Base-by-base conservation (phyloP, 2,113 vertebrate species). In the Ivindomyrus marchei region DNA sequence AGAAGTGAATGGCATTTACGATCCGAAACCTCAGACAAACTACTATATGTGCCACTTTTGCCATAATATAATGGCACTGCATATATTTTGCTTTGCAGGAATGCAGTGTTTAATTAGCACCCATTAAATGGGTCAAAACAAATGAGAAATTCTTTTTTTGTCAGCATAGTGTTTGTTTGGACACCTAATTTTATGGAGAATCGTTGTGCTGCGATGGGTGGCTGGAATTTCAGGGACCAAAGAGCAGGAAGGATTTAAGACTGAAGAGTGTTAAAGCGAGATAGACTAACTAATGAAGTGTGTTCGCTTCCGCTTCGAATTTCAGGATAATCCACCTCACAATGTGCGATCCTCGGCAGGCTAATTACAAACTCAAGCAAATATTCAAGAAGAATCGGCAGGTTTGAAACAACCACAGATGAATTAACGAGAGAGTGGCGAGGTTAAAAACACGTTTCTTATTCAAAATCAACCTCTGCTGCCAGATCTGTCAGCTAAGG, bases 41-140 rank as follows among this genome's bases (percentile, higher is more conserved):
- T 83, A 47, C 17, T 66, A 74, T 62, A 74, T 19, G n/a, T 50
- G 88, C 39, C 42, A 31, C 13, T 17, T 88, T 36, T 74, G 10
- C 45, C 15, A 52, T 50, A 39, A 27, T 49, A 19, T 13, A n/a
- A 74, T 74, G 24, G 0, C 45, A 74, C 49, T 13, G 24, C 31
- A 45, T 88, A 53, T 15, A 10, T 39, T 46, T n/a, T 46, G 36
- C 15, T 19, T 7, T 42, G 4, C 15, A 2, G 36, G 74, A 80
- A 80, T 80, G 77, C 53, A 83, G 88, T 15, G 46, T 85, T 56
- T 62, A 84, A 58, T 89, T 89, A 89, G 50, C 77, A 89, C 77
- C 77, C 42, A 84, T 85, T 11, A 89, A 47, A 39, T 49, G 31
- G 36, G 52, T 62, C 39, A 45, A 46, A 21, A 62, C 19, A 11